Base-by-base conservation (phyloP, 2,888 invertebrate species). In the Taphrorychus bicolor region DNA sequence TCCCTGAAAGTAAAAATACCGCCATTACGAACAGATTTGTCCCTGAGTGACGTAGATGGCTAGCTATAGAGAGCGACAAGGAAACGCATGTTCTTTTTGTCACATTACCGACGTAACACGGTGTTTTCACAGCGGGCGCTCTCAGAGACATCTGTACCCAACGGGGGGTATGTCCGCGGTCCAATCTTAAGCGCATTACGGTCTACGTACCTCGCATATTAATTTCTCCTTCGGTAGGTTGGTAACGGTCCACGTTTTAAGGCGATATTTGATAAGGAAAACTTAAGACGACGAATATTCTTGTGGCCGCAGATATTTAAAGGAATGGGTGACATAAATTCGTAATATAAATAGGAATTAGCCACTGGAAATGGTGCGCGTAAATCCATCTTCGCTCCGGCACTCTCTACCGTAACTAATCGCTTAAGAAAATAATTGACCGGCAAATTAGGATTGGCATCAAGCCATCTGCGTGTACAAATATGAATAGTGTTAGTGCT, bases 51-150 rank as follows among this genome's bases (percentile, higher is more conserved):
- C 62, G 22, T 58, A 67, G 67, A 66, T 61, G 61, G 66, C 32
- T 60, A 59, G 62, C 62, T 57, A 65, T 19, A 40, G 18, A 48
- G 23, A 59, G 59, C 40, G 32, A 66, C 61, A 59, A 60, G 59
- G 56, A 59, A 76, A 76, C 75, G 75, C 73, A 75, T 76, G 77
- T 77, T 74, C 75, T 66, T 70, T 72, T 75, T 72, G 73, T 74
- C 70, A 74, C 73, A 76, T 76, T 76, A 73, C 73, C 67, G 70
- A 76, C 75, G 76, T 78, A 78, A 78, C 75, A 77, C 77, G 76
- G 77, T 78, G 77, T 78, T 72, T 45, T 77, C 76, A 48, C 78
- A 58, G 72, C 76, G 74, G 78, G 78, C 16, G 72, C 72, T 66
- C 71, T 65, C 72, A 73, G 72, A 73, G 75, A 77, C 76, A 77